Evolutionary conservation across 2,113 vertebrate species (phyloP).

Genomic region (Callithrix jacchus): DNA sequence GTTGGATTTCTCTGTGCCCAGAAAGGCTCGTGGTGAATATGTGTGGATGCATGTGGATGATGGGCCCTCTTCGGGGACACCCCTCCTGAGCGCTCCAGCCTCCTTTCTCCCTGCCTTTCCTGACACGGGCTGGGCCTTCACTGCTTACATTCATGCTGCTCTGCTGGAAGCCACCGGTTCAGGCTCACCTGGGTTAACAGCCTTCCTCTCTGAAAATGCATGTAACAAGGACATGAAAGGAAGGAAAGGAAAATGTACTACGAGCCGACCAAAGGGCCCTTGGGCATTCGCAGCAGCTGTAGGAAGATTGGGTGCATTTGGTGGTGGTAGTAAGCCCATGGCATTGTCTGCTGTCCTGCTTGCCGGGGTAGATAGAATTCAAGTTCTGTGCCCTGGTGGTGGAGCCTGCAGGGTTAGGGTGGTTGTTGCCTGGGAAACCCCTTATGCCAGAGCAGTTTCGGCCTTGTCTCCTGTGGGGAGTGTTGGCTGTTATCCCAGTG

Average conservation of each 20-base stretch:
- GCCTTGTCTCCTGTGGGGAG: not conserved
- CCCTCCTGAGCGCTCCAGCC: not conserved
- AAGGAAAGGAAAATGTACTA: not conserved
- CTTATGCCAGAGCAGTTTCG: not conserved
- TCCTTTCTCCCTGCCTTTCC: not conserved
- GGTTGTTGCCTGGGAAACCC: not conserved
- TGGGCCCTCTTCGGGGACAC: too few relatives aligned
- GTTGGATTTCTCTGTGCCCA: not conserved
- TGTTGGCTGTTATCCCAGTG: not conserved
- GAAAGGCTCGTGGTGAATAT: accelerated
- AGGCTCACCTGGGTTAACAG: not conserved
- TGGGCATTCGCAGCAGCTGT: accelerated
- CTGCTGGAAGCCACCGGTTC: accelerated
- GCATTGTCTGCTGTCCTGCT: accelerated
- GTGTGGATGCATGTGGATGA: not conserved
- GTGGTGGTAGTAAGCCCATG: too few relatives aligned
- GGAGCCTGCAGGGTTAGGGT: not conserved
- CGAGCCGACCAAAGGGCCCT: not conserved
- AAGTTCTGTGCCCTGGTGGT: not conserved
- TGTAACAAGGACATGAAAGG: not conserved
- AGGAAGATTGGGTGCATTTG: not conserved
- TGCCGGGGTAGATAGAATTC: not conserved
- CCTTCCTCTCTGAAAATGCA: not conserved
- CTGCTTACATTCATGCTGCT: accelerated
- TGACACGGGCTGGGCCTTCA: not conserved